phyloP scores from a whole-genome alignment of 2,113 vertebrate species.

The Ascaphus truei region DNA sequence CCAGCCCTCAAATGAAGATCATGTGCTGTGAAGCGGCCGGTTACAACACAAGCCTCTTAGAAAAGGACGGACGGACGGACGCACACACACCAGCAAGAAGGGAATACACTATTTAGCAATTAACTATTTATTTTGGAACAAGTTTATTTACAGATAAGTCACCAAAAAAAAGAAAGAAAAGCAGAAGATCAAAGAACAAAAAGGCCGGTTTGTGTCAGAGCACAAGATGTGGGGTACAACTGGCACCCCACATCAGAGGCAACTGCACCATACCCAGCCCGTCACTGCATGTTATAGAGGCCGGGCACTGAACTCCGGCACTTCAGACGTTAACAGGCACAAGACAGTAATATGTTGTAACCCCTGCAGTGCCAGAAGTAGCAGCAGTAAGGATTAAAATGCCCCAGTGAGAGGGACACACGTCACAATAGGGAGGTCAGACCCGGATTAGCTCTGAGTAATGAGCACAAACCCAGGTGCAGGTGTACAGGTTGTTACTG shows the following conservation, averaged over 20 bases:
- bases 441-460: too few relatives aligned
- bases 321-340: not conserved
- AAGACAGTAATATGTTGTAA: not conserved
- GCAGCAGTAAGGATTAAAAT: not conserved
- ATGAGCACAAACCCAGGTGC: too few relatives aligned
- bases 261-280: too few relatives aligned
- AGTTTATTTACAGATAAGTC: conserved; percentile 17
- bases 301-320: not conserved
- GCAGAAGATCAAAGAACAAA: not conserved
- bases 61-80: too few relatives aligned
- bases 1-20: too few relatives aligned
- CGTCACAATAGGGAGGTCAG: too few relatives aligned
- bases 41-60: too few relatives aligned
- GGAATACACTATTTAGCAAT: conserved; percentile 21
- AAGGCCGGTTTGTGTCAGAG: too few relatives aligned
- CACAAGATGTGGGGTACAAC: not conserved
- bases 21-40: too few relatives aligned
- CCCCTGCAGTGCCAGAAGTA: not conserved
- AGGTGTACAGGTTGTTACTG: too few relatives aligned
- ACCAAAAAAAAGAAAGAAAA: not conserved
- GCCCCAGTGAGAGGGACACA: too few relatives aligned
- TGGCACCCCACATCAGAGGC: too few relatives aligned
- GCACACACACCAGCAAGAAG: not conserved
- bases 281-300: not conserved
- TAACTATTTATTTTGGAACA: conserved; percentile 4